Conservation (phyloP, 2,888 invertebrate species). For the Stictocephala bisonia region DNA sequence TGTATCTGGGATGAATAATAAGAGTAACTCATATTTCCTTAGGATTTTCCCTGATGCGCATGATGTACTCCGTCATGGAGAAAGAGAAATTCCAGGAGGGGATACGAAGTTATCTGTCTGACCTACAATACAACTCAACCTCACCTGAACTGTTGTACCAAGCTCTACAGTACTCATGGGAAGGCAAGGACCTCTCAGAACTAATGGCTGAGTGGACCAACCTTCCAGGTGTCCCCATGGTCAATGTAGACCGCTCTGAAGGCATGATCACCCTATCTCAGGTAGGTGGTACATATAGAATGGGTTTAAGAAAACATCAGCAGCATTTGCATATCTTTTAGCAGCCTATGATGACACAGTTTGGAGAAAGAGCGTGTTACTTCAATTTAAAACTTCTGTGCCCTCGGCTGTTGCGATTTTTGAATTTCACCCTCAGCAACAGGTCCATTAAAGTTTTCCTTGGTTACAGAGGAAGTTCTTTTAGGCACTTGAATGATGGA, state of each 20-base stretch:
- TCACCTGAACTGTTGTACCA: constrained; percentile 42
- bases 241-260: neutral
- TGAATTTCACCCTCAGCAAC: too few species aligned
- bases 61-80: constrained; percentile 52
- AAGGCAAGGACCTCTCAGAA: neutral
- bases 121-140: constrained; percentile 43
- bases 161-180: neutral
- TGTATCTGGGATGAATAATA: too few species aligned
- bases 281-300: neutral
- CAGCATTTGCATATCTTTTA: neutral
- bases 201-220: constrained; percentile 14
- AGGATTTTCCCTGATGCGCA: constrained; percentile 52
- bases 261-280: constrained; percentile 5
- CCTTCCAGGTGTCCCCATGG: neutral
- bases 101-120: constrained; percentile 47
- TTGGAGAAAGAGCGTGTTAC: too few species aligned
- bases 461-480: too few species aligned
- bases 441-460: too few species aligned
- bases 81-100: constrained; percentile 46
- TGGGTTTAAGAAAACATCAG: neutral
- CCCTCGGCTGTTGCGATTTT: too few species aligned
- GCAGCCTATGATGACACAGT: too few species aligned
- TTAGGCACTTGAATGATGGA: too few species aligned
- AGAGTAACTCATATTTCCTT: neutral
- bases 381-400: too few species aligned